These are phyloP conservation scores for Ophioderma brevispina DNA, from an alignment of 35 echinoderm and acorn worm genomes.

Conservation along the genomic window DNA sequence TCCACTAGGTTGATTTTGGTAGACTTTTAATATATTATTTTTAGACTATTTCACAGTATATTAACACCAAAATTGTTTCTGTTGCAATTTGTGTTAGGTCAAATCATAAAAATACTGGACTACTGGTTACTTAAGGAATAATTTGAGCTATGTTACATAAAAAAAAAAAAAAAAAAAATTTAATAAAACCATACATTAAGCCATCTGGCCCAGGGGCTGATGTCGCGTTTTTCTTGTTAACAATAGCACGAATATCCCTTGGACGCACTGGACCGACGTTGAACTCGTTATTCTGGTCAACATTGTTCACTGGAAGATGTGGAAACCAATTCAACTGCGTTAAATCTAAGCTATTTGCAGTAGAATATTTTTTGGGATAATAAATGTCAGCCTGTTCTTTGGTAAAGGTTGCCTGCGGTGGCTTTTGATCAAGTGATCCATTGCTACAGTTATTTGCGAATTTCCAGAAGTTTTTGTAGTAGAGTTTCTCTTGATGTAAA, in stretches of 20 bases:
- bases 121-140: not conserved
- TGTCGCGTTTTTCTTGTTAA: not conserved
- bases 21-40: too few species aligned
- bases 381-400: not conserved
- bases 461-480: conserved; percentile 40
- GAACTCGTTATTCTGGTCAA: not conserved
- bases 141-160: conserved; percentile 1
- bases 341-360: not conserved
- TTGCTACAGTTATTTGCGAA: conserved; percentile 26
- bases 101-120: not conserved
- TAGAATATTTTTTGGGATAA: not conserved
- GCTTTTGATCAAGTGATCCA: conserved; percentile 8
- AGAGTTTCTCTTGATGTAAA: not conserved
- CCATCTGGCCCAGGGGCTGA: conserved; percentile 34
- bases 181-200: conserved; percentile 35
- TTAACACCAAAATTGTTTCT: too few species aligned
- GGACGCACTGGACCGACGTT: conserved; percentile 26
- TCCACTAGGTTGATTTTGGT: too few species aligned
- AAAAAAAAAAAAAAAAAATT: not conserved
- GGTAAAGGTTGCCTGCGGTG: not conserved
- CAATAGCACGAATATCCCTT: conserved; percentile 22
- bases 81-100: too few species aligned
- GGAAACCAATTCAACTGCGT: conserved; percentile 13
- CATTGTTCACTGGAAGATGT: conserved; percentile 6
- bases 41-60: too few species aligned